These are phyloP conservation scores for Trachops cirrhosus DNA, from an alignment of 2,797 vertebrate species.

Conservation along the genomic window DNA sequence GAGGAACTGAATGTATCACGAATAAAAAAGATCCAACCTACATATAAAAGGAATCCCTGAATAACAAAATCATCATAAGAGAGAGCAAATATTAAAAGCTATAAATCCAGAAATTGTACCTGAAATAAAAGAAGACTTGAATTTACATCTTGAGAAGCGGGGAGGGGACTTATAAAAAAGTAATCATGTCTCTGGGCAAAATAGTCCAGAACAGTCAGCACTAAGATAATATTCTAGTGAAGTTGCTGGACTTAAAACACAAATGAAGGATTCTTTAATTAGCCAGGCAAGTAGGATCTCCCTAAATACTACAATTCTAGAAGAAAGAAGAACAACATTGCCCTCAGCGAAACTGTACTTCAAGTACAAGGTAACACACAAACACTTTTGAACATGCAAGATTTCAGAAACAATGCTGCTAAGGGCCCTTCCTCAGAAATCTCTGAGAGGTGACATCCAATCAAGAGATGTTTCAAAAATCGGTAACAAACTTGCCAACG, in stretches of 20 bases:
- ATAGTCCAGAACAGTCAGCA: neutral
- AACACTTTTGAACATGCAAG: neutral
- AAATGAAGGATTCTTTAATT: neutral
- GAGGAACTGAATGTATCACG: neutral
- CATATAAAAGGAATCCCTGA: neutral
- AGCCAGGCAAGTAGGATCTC: neutral
- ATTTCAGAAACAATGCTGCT: neutral
- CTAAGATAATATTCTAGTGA: neutral
- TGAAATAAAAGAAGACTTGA: slow-evolving; percentile 24
- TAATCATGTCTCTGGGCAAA: neutral
- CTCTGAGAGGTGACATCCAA: neutral
- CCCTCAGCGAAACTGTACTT: neutral
- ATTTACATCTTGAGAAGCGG: neutral
- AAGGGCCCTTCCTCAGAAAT: neutral
- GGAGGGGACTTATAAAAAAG: neutral
- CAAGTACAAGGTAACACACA: neutral
- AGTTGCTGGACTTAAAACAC: neutral
- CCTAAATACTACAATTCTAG: neutral
- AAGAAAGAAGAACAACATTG: neutral
- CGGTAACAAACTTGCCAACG: neutral
- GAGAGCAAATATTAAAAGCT: neutral
- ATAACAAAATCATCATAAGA: neutral
- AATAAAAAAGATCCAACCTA: neutral
- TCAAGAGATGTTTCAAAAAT: neutral
- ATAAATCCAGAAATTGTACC: neutral